These are phyloP conservation scores for Chiloscyllium punctatum DNA, from an alignment of 2,797 vertebrate species.

Conservation along the genomic window DNA sequence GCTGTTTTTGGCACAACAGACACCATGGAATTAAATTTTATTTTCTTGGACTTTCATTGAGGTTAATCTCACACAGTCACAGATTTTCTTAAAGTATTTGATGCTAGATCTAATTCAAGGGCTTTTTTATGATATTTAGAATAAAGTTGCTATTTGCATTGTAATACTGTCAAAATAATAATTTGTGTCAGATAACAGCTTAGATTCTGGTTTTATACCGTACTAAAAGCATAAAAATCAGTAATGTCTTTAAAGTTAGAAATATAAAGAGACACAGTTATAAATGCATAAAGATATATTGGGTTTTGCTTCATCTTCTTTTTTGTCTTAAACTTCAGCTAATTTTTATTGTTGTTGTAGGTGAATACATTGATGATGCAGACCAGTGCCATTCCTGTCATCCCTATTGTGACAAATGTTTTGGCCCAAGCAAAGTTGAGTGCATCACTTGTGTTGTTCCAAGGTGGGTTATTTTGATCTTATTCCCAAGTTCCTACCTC, in stretches of 20 bases:
- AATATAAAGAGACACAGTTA: neutral
- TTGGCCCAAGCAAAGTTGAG: conserved; percentile 64
- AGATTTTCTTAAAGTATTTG: neutral
- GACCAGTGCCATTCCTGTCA: conserved; percentile 67
- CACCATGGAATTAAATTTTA: neutral
- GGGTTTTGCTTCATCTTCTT: neutral
- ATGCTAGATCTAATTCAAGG: neutral
- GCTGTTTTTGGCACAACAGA: neutral
- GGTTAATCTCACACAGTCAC: neutral
- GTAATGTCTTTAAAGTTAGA: neutral
- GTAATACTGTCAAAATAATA: neutral
- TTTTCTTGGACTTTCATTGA: neutral
- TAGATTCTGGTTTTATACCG: neutral
- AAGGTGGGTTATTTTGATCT: conserved; percentile 56
- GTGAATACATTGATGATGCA: conserved; percentile 61
- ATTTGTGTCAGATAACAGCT: neutral
- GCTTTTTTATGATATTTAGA: neutral
- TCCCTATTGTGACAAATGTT: conserved; percentile 67
- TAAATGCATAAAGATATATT: neutral
- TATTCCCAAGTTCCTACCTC: neutral
- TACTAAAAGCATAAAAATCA: neutral
- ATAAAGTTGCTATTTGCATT: neutral
- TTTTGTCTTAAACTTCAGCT: neutral
- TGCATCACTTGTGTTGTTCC: conserved; percentile 67
- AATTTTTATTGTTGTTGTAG: conserved; percentile 54